Base-by-base conservation (phyloP, 1,140 invertebrate genomes). In the Pachyrhynchus sulphureomaculatus region DNA sequence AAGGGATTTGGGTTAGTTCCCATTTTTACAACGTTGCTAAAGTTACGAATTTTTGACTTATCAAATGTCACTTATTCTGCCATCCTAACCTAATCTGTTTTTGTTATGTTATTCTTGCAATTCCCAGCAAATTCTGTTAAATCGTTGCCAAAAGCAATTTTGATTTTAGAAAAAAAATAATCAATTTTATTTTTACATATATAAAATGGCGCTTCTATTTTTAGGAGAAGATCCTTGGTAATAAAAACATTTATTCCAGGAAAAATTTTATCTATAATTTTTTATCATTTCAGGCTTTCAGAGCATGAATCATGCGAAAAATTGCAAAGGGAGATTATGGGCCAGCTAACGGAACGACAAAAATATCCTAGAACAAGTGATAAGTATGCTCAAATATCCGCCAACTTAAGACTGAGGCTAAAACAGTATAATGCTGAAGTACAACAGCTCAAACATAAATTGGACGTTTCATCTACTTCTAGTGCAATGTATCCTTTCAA, bases 281-380 rank as follows among this genome's bases (percentile, higher is more conserved):
- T 59, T 20, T 13, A 47, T 37, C 15, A 52, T 51, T 70, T 54
- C 52, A 87, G 86, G 86, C 74, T 86, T 2, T 69, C 77, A 0
- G 86, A 88, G 67, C 80, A 86, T 72, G 86, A 88, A 60, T 80
- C 83, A 0, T 88, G 86, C 66, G 84, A 87, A 68, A 82, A 82
- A 48, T 67, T 88, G 2, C 81, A 81, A 58, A 78, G 85, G 53
- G 81, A 85, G 62, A 83, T 88, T 36, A 82, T 85, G 74, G 81
- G 83, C 62, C 80, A 84, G 62, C 57, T 89, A 0, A 82, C 81
- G 1, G 60, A 78, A 20, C 77, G 86, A 32, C 80, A 84, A 66
- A 76, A 76, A 54, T 73, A 82, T 49, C 67, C 77, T 20, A 80
- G 76, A 67, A 75, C 75, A 0, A 83, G 81, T 4, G 76, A 82